Percentiles rank a stretch among this genome's conserved stretches.
These are phyloP conservation scores for Eubucco bourcierii DNA, from an alignment of 2,113 vertebrate genomes.

Conservation along the genomic window DNA sequence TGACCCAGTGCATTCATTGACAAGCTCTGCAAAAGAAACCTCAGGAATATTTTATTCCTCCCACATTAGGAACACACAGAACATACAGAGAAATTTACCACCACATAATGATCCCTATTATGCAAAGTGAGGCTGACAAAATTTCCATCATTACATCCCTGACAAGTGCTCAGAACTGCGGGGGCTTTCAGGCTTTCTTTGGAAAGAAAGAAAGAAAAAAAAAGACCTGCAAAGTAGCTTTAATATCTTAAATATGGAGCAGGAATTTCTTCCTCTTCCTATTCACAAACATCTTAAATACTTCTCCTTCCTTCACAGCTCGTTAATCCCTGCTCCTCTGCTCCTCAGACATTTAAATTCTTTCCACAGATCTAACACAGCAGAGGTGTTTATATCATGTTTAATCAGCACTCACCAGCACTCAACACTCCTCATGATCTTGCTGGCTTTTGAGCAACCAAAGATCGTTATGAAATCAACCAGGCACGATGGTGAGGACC, in stretches of 20 bases:
- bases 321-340: slow-evolving; percentile 51
- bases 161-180: slow-evolving; percentile 55
- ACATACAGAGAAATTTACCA: slow-evolving; percentile 62
- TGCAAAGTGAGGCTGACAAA: slow-evolving; percentile 61
- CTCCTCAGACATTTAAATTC: slow-evolving; percentile 47
- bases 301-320: slow-evolving; percentile 52
- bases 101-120: slow-evolving; percentile 64
- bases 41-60: slow-evolving; percentile 64
- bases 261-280: slow-evolving; percentile 34
- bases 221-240: slow-evolving; percentile 34
- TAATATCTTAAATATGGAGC: slow-evolving; percentile 49
- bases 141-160: slow-evolving; percentile 61
- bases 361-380: slow-evolving; percentile 9
- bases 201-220: slow-evolving; percentile 29
- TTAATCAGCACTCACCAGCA: slow-evolving; percentile 44
- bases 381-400: slow-evolving; percentile 38
- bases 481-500: background rate
- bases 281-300: slow-evolving; percentile 56
- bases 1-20: slow-evolving; percentile 33
- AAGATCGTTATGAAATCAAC: background rate
- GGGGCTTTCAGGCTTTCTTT: slow-evolving; percentile 51
- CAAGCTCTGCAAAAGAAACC: slow-evolving; percentile 56
- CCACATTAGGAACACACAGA: slow-evolving; percentile 47
- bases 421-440: slow-evolving; percentile 20
- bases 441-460: slow-evolving; percentile 11